Evolutionary conservation across 2,888 invertebrate genomes (phyloP).

Genomic region (Lycaena phlaeas): DNA sequence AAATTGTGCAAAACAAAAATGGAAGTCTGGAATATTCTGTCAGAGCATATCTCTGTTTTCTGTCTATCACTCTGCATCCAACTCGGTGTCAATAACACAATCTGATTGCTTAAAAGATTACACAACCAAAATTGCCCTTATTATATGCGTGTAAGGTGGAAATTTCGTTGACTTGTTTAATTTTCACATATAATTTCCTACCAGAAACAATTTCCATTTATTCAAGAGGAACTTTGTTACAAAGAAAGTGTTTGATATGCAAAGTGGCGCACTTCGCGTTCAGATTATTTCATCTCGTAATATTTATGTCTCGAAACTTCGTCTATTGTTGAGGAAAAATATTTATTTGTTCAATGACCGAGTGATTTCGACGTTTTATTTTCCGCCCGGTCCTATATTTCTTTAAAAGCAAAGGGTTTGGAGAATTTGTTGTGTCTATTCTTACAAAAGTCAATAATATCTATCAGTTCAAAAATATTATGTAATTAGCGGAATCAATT

Average conservation of each 20-base stretch:
- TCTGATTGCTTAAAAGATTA: background rate
- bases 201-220: slow-evolving; percentile 10
- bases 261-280: slow-evolving; percentile 8
- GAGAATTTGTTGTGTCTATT: too few species aligned
- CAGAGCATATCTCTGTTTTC: background rate
- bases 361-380: background rate
- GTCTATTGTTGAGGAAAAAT: background rate
- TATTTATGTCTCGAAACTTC: slow-evolving; percentile 2
- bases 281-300: slow-evolving; percentile 10
- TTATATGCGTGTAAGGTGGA: background rate
- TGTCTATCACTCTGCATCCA: background rate
- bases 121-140: background rate
- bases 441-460: too few species aligned
- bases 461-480: too few species aligned
- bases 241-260: slow-evolving; percentile 12
- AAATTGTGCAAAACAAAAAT: too few species aligned
- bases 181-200: slow-evolving; percentile 6
- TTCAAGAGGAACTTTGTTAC: slow-evolving; percentile 10
- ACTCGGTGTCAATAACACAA: background rate
- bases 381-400: too few species aligned
- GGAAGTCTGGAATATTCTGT: background rate
- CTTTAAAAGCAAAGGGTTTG: too few species aligned
- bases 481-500: too few species aligned
- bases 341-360: background rate
- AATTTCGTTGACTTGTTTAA: background rate